Evolutionary conservation across 1,140 invertebrate genomes (phyloP).

Genomic region (Monochamus saltuarius): DNA sequence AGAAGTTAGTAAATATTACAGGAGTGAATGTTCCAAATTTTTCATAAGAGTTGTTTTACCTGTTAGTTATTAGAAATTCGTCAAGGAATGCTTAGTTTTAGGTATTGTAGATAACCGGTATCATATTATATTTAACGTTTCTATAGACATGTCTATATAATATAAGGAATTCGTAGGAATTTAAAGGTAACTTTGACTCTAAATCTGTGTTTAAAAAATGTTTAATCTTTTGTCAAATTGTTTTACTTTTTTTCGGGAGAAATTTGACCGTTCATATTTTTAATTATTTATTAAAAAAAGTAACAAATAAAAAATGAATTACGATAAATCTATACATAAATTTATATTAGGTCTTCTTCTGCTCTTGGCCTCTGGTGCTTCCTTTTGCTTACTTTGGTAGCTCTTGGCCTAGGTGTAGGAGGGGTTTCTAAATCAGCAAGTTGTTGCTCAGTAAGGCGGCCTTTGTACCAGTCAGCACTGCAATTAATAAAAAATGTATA

Average conservation of each 20-base stretch:
- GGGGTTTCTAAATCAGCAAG: conserved; percentile 77
- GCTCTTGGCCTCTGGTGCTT: conserved; percentile 45
- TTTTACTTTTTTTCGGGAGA: not conserved
- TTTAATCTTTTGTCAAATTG: too few relatives aligned
- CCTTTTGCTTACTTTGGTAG: conserved; percentile 59
- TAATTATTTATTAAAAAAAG: not conserved
- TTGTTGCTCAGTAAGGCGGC: conserved; percentile 75
- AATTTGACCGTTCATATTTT: conserved; percentile 6
- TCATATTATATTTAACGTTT: too few relatives aligned
- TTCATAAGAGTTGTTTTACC: too few relatives aligned
- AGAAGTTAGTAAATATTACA: too few relatives aligned
- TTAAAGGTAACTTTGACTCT: too few relatives aligned
- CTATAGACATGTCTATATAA: too few relatives aligned
- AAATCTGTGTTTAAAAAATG: too few relatives aligned
- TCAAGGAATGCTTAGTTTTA: too few relatives aligned
- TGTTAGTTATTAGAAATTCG: too few relatives aligned
- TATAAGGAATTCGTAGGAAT: too few relatives aligned
- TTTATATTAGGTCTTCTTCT: conserved; percentile 21
- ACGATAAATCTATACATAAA: not conserved
- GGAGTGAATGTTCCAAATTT: too few relatives aligned
- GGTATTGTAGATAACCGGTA: too few relatives aligned
- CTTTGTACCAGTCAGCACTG: conserved; percentile 87
- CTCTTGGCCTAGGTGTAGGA: conserved; percentile 61
- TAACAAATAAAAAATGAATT: not conserved
- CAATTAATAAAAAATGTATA: conserved; percentile 39